Percentiles rank a stretch among this genome's conserved stretches.
Evolutionary conservation across 2,113 vertebrate species (phyloP).

Genomic region (Chionomys nivalis): DNA sequence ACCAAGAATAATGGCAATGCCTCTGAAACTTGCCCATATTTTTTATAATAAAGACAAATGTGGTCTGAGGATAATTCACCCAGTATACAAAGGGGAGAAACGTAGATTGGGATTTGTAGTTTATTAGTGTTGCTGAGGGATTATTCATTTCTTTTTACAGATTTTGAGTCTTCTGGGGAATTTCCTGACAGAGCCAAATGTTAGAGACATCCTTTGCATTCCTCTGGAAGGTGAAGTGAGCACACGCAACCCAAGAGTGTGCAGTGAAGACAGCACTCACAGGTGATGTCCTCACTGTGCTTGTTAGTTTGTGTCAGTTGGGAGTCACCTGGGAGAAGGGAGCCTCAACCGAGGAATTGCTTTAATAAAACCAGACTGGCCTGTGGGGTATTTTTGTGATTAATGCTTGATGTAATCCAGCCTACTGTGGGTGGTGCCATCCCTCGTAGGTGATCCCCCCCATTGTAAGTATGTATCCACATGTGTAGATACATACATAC

Average conservation of each 20-base stretch:
- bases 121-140: not conserved
- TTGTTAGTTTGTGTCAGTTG: not conserved
- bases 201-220: conserved; percentile 11
- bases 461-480: too few relatives aligned
- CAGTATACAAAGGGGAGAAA: not conserved
- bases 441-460: not conserved
- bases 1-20: not conserved
- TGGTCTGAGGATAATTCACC: not conserved
- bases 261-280: not conserved
- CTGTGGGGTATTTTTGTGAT: too few relatives aligned
- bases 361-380: not conserved
- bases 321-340: not conserved
- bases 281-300: conserved; percentile 35
- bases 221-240: not conserved
- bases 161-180: conserved; percentile 38
- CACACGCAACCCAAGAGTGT: not conserved
- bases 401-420: not conserved
- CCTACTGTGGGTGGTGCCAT: not conserved
- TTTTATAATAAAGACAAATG: conserved; percentile 11
- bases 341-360: not conserved
- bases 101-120: not conserved
- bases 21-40: too few relatives aligned
- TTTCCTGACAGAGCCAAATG: conserved; percentile 7
- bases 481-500: too few relatives aligned
- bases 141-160: conserved; percentile 54